Conservation (phyloP, 2,888 invertebrate species). For the Prionchulus punctatus region DNA sequence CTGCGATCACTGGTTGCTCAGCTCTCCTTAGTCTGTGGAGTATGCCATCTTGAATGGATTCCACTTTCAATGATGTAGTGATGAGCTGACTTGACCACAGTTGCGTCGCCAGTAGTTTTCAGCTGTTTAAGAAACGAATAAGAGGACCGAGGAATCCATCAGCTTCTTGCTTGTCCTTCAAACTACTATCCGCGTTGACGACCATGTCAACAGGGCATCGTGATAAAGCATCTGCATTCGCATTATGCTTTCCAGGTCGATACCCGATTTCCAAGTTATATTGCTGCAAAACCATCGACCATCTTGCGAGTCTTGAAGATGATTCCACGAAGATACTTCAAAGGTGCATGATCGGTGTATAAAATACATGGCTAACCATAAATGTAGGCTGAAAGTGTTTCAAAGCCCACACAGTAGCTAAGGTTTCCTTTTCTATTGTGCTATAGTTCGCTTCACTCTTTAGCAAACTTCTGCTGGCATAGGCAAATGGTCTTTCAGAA, state of each 20-base stretch:
- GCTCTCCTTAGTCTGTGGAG: no score
- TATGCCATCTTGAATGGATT: no score
- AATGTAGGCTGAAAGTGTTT: constrained; percentile 9
- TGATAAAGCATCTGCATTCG: constrained; percentile 5
- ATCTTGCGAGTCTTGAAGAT: background rate
- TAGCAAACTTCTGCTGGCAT: constrained; percentile 9
- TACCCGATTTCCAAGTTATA: background rate
- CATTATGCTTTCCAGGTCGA: background rate
- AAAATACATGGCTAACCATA: background rate
- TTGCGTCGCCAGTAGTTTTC: no score
- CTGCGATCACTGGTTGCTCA: constrained; percentile 5
- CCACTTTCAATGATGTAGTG: no score
- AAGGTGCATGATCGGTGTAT: constrained; percentile 11
- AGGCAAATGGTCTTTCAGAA: constrained; percentile 10
- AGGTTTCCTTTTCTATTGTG: constrained; percentile 12
- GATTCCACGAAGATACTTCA: background rate
- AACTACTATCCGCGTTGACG: background rate
- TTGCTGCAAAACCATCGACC: constrained; percentile 6
- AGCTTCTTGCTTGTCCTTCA: background rate
- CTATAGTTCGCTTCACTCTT: constrained; percentile 13
- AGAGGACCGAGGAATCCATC: background rate
- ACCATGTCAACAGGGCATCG: background rate
- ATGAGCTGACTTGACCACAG: no score
- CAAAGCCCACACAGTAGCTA: constrained; percentile 14
- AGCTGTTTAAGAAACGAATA: background rate